Base-by-base conservation (phyloP, 1,140 invertebrate species). In the Aradophagus sp. region DNA sequence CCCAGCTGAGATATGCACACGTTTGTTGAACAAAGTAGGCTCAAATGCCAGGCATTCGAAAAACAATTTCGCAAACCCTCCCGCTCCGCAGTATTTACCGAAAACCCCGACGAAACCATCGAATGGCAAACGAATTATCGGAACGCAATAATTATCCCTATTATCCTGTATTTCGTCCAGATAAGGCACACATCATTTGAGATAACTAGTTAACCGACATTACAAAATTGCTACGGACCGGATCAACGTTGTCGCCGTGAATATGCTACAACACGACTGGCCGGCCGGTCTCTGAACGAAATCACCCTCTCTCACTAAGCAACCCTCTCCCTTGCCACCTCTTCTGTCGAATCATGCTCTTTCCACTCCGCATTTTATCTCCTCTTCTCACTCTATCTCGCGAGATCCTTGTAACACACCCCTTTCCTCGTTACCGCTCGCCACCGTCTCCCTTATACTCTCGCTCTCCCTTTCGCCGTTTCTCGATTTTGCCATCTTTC, bases 241-340 rank as follows among this genome's bases (percentile, higher is more conserved):
- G 39, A 59, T n/a, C 47, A 36, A 55, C 47, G 62, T 63, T 34
- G 66, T 70, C 44, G 45, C 34, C 71, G 47, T 29, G 32, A 50
- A 59, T 53, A 35, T 65, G 77, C 72, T 73, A 77, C 62, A 79
- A 73, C 78, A 75, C 79, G 77, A 82, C 80, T 82, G 79, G 74
- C 80, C 79, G 77, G 79, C 79, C 79, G 79, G 77, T 77, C 77
- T 73, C 73, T 56, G 38, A 53, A 66, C 70, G 70, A 74, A 63
- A 79, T 74, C 74, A 77, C 66, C 75, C 75, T 66, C 74, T 74
- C 56, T 56, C 26, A 48, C 26, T 36, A 8, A 15, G 47, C 42
- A 52, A 52, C 65, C 63, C 47, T 61, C 61, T 38, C 32, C 41
- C 61, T 19, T 23, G 26, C 35, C 44, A 52, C 39, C 34, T 14